phyloP scores from a whole-genome alignment of 35 echinoderm and acorn worm genomes.

The Amphiura filiformis region DNA sequence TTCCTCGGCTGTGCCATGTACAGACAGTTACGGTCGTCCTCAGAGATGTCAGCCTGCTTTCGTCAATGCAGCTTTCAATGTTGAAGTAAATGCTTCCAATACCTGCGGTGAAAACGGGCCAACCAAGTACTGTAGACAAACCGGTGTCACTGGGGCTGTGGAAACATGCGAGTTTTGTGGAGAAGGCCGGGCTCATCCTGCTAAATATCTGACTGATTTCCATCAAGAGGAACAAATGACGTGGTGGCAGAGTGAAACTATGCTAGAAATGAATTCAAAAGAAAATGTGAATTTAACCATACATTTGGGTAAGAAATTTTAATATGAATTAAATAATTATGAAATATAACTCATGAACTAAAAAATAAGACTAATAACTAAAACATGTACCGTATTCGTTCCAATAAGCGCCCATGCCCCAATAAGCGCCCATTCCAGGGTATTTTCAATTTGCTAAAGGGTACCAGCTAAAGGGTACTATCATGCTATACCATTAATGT shows the following conservation, averaged over 20 bases:
- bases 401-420: no score
- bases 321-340: no score
- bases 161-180: constrained; percentile 67
- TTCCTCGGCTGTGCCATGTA: constrained; percentile 71
- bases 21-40: constrained; percentile 59
- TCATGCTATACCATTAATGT: no score
- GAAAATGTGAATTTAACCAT: constrained; percentile 93
- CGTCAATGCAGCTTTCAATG: constrained; percentile 92
- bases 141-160: constrained; percentile 70
- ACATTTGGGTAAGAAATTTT: constrained; percentile 77
- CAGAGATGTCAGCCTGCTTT: constrained; percentile 94
- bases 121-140: constrained; percentile 75
- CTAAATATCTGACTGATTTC: constrained; percentile 87
- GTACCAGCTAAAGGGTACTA: no score
- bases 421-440: no score
- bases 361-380: no score
- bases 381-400: no score
- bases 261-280: constrained; percentile 63
- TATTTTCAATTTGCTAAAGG: no score
- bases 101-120: constrained; percentile 62
- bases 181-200: constrained; percentile 44
- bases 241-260: constrained; percentile 97
- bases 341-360: no score
- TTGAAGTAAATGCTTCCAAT: constrained; percentile 82
- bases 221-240: constrained; percentile 82